Percentiles rank a stretch among this genome's conserved stretches.
These are phyloP conservation scores for Nycticryphes semicollaris DNA, from an alignment of 2,113 vertebrate species.

Conservation along the genomic window DNA sequence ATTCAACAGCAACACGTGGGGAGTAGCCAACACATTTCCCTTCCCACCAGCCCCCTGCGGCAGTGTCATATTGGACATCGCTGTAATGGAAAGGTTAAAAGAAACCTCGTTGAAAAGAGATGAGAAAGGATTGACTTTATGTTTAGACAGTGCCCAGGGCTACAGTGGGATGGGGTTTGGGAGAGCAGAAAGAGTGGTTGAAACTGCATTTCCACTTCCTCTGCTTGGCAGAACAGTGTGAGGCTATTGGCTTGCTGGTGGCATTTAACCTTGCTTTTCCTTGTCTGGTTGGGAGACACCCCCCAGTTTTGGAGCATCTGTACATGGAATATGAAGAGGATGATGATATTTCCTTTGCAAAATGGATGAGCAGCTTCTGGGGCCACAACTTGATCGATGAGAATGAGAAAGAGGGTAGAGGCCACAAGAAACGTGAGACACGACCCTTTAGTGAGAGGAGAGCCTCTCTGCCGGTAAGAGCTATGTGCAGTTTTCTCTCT, in stretches of 20 bases:
- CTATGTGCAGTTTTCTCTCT: neutral
- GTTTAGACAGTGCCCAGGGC: constrained; percentile 74
- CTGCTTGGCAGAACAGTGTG: neutral
- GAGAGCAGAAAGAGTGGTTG: neutral
- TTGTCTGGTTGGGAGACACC: neutral
- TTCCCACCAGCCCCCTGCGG: constrained; percentile 67
- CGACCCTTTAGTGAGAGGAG: constrained; percentile 73
- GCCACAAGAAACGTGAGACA: constrained; percentile 73
- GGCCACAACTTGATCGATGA: constrained; percentile 82
- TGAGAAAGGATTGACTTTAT: constrained; percentile 77
- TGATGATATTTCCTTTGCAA: constrained; percentile 93
- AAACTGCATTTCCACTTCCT: neutral
- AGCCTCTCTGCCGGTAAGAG: constrained; percentile 89
- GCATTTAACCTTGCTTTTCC: constrained; percentile 8
- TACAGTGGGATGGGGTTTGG: constrained; percentile 38
- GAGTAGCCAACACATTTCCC: constrained; percentile 69
- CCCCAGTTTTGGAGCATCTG: constrained; percentile 47
- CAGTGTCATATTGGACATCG: constrained; percentile 63
- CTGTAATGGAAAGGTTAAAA: constrained; percentile 87
- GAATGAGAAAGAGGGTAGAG: constrained; percentile 73
- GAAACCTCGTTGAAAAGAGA: constrained; percentile 76
- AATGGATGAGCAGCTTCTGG: constrained; percentile 99
- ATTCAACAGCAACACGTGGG: constrained; percentile 77
- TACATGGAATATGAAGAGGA: constrained; percentile 88
- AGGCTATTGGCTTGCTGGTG: neutral